Base-by-base conservation (phyloP, 2,113 vertebrate species). In the Turdus rufiventris region DNA sequence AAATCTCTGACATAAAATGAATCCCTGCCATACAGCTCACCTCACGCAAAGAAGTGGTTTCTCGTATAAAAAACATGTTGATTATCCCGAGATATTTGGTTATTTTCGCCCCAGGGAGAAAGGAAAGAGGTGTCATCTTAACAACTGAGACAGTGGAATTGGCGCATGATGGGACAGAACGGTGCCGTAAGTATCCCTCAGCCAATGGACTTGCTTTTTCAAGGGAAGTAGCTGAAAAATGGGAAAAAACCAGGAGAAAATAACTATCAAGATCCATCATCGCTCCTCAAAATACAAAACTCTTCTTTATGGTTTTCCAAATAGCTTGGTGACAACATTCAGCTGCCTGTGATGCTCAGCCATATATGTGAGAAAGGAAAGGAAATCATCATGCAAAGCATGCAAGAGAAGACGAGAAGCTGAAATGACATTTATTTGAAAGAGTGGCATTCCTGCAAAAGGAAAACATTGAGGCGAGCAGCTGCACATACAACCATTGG, bases 1-100 rank as follows among this genome's bases (percentile, higher is more conserved):
- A 53, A 92, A 56, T 38, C 54, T 65, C 56, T 76, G 68, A 14
- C 38, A 50, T 1, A 9, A 74, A 66, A 56, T 6, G 67, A 89
- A 75, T 26, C 61, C 61, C 33, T 72, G 71, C 9, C 47, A 68
- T 3, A 29, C 38, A 67, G 57, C 97, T 96, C 98, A 99, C 99
- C 99, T 99, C 99, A 54, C 99, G 98, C 53, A 99, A 97, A 14
- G 99, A 99, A 47, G 99, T 99, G 9, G 99, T 99, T 97, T 99
- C 99, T 86, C 99, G 97, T 94, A 99, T 99, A 89, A 99, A 99
- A 97, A 99, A 99, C 99, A 99, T 99, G 97, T 99, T 99, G 98
- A 99, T 99, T 97, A 99, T 99, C 24, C 99, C 99, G 5, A 99
- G 99, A 74, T 99, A 99, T 58, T 99, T 99, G 40, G 98, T 98